Percentiles rank a stretch among this genome's conserved stretches.
Evolutionary conservation across 2,113 vertebrate genomes (phyloP).

Genomic region (Phodopus roborovskii): DNA sequence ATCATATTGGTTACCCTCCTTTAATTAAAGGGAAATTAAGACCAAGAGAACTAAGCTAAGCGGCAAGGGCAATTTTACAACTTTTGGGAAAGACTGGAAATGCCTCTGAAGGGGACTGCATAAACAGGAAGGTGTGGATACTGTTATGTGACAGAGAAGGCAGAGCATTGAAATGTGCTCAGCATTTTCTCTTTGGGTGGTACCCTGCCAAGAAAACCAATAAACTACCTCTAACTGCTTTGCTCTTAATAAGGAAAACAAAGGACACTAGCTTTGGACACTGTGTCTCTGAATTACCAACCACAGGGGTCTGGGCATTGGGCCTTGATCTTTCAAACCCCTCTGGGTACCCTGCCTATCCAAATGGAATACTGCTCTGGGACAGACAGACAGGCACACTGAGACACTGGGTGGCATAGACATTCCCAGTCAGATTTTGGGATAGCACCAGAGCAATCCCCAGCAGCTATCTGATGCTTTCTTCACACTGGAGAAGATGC

Average conservation of each 20-base stretch:
- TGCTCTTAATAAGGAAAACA: slow-evolving; percentile 8
- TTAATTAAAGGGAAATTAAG: slow-evolving; percentile 70
- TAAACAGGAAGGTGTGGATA: slow-evolving; percentile 60
- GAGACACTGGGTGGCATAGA: background rate
- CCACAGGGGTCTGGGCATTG: background rate
- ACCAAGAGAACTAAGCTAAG: slow-evolving; percentile 14
- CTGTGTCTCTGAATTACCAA: background rate
- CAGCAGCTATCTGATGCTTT: background rate
- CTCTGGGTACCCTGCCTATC: background rate
- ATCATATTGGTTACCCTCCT: slow-evolving; percentile 17
- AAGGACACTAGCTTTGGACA: background rate
- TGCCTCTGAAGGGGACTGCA: background rate
- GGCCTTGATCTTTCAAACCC: background rate
- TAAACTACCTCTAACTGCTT: background rate
- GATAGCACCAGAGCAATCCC: background rate
- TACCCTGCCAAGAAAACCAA: slow-evolving; percentile 28
- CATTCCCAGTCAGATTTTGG: background rate
- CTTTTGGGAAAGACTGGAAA: slow-evolving; percentile 51
- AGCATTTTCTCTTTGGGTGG: slow-evolving; percentile 57
- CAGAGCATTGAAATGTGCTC: background rate
- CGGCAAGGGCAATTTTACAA: slow-evolving; percentile 36
- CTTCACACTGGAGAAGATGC: background rate
- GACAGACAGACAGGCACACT: background rate
- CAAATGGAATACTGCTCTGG: background rate
- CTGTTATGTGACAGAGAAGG: slow-evolving; percentile 41